Percentiles rank a stretch among this genome's conserved stretches.
Evolutionary conservation across 2,888 invertebrate species (phyloP).

Genomic region (Leptopilina myrica): DNA sequence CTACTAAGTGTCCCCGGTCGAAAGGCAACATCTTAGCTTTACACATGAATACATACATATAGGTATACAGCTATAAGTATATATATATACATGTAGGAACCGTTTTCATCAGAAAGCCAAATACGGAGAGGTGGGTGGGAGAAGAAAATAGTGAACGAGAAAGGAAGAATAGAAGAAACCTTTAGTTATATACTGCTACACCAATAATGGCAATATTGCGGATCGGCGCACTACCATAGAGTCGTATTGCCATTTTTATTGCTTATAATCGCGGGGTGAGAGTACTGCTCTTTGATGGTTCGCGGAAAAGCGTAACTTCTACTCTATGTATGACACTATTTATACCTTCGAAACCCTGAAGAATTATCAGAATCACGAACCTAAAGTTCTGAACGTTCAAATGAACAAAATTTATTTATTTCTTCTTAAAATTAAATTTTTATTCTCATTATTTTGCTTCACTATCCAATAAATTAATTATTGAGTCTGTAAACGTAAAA

Average conservation of each 20-base stretch:
- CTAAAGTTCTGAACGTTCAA: no score
- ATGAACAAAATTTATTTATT: no score
- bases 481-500: no score
- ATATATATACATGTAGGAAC: slow-evolving; percentile 27
- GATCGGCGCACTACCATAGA: slow-evolving; percentile 48
- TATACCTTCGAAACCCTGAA: no score
- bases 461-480: no score
- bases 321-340: not conserved
- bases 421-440: no score
- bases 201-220: slow-evolving; percentile 57
- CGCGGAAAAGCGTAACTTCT: slow-evolving; percentile 18
- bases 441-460: no score
- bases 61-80: not conserved
- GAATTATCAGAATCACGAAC: slow-evolving; percentile 59
- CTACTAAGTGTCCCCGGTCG: slow-evolving; percentile 75
- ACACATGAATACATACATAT: slow-evolving; percentile 24
- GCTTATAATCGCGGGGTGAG: slow-evolving; percentile 42
- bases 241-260: slow-evolving; percentile 49
- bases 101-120: slow-evolving; percentile 30
- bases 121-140: slow-evolving; percentile 43
- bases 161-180: slow-evolving; percentile 44
- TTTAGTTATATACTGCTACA: slow-evolving; percentile 52
- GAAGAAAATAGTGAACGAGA: not conserved
- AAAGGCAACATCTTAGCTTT: slow-evolving; percentile 47
- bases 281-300: slow-evolving; percentile 34